Conservation (phyloP, 2,888 invertebrate species). For the Lasioglossum zephyrum region DNA sequence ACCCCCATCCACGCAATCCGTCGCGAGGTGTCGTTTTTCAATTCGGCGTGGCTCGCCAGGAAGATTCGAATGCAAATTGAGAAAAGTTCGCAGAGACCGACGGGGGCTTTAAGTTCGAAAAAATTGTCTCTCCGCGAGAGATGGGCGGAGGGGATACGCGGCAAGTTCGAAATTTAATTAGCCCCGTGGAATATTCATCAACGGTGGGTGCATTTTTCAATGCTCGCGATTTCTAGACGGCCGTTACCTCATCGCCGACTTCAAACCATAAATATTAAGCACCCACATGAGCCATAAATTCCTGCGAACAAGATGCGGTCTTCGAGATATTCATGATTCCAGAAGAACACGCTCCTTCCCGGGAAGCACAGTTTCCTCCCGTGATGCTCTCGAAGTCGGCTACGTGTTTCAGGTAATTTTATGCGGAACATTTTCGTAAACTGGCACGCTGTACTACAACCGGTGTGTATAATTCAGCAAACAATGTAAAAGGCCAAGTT, state of each 20-base stretch:
- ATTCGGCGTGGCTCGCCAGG: not conserved
- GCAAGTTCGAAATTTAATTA: constrained; percentile 25
- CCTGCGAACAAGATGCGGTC: constrained; percentile 9
- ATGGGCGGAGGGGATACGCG: no score
- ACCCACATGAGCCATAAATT: constrained; percentile 36
- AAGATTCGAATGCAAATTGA: constrained; percentile 2
- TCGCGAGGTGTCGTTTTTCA: constrained; percentile 2
- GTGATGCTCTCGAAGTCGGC: not conserved
- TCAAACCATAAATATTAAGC: constrained; percentile 40
- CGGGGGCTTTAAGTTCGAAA: not conserved
- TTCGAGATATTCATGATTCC: constrained; percentile 44
- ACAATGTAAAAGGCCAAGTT: not conserved
- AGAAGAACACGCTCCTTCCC: constrained; percentile 7
- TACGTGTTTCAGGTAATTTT: not conserved
- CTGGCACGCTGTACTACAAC: not conserved
- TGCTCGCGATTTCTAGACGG: not conserved
- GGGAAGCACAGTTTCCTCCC: not conserved
- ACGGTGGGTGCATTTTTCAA: not conserved
- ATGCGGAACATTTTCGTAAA: constrained; percentile 5
- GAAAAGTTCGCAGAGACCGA: not conserved
- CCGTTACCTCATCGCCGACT: not conserved
- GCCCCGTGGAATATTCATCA: not conserved
- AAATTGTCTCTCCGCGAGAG: not conserved
- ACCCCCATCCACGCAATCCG: not conserved
- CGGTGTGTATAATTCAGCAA: not conserved